A percentile compares a stretch with the other conserved stretches of the same genome.
Evolutionary conservation across 2,888 invertebrate species (phyloP).

Genomic region (Notocelia uddmanniana): DNA sequence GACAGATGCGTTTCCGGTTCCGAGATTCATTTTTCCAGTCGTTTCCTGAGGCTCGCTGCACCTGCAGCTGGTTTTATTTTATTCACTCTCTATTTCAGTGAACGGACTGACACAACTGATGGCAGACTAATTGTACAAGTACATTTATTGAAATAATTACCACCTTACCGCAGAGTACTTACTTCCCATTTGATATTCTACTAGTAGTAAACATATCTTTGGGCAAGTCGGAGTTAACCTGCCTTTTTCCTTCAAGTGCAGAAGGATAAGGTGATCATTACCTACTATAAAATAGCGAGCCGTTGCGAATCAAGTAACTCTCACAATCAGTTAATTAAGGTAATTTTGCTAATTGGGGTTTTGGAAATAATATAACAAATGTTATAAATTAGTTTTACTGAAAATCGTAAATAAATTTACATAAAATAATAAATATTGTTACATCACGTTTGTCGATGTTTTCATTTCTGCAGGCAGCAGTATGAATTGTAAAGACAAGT

Average conservation of each 20-base stretch:
- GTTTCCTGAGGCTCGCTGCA: constrained; percentile 14
- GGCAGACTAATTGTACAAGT: background rate
- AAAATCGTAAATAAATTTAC: constrained; percentile 86
- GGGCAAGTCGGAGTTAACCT: no score
- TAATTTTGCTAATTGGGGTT: background rate
- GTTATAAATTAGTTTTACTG: constrained; percentile 85
- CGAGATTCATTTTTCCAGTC: constrained; percentile 20
- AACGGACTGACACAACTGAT: background rate
- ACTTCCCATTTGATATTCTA: no score
- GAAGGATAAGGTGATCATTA: no score
- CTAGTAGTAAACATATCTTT: no score
- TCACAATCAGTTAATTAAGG: no score
- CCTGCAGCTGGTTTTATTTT: constrained; percentile 9
- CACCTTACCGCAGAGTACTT: no score
- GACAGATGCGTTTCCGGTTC: constrained; percentile 52
- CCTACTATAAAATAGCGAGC: no score
- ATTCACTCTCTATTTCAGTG: background rate
- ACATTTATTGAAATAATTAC: no score
- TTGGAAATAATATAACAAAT: constrained; percentile 53
- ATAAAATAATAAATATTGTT: constrained; percentile 84
- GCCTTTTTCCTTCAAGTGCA: no score
- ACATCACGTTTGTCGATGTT: constrained; percentile 69
- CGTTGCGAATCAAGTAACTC: no score
- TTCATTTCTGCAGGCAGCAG: constrained; percentile 37
- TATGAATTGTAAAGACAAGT: constrained; percentile 34